Base-by-base conservation (phyloP, 1,140 invertebrate species). In the Pseudomyrmex pallidus region DNA sequence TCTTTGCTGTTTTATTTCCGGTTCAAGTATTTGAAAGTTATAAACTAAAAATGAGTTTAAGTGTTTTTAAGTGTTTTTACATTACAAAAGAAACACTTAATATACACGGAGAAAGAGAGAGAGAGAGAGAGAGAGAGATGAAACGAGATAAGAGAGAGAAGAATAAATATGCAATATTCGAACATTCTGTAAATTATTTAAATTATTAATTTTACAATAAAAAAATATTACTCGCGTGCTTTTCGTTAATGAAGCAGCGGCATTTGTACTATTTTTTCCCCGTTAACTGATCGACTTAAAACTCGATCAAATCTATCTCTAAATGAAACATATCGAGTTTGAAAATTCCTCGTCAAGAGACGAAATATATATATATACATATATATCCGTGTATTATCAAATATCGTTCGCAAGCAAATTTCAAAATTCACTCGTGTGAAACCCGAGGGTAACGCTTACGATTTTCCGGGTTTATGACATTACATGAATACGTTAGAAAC, bases 1-100 rank as follows among this genome's bases (percentile, higher is more conserved):
- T 68, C 20, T 52, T n/a, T 50, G 22, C 83, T 35, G 59, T 73
- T 35, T 35, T 74, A 77, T 57, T 48, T 52, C 48, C 44, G 4
- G n/a, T 67, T 70, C 63, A 67, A 76, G 76, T 61, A 73, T 44
- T 59, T 15, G 52, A 68, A 78, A 70, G 64, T 78, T 59, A 80
- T 80, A 5, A 13, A 59, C 1, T 44, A 35, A 46, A 80, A 35
- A 5, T 35, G 5, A 35, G 35, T 35, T 35, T 5, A 35, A 35
- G 35, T 7, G 35, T 35, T 35, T 35, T 35, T 35, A 35, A 35
- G 35, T 35, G 35, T 35, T 35, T 35, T 35, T 35, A 7, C 7
- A 3, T 25, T 25, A 35, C 35, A 35, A 35, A 35, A 0, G 5
- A 35, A 35, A 35, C 35, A 35, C 35, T 35, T 35, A 35, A 7